Percentiles rank a stretch among this genome's conserved stretches.
Evolutionary conservation across 2,888 invertebrate species (phyloP).

Genomic region (Cantharis rufa): DNA sequence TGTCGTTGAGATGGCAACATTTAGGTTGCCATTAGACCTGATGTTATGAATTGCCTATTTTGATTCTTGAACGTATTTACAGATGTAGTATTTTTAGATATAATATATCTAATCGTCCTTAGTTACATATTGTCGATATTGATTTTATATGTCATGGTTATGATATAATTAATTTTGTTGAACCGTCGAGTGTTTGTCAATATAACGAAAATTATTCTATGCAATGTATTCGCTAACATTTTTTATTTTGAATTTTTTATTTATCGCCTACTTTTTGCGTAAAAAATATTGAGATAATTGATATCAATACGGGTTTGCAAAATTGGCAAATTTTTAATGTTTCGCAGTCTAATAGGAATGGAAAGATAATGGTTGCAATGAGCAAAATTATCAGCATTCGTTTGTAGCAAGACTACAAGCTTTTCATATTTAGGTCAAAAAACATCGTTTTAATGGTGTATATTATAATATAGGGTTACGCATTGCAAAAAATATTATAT

Average conservation of each 20-base stretch:
- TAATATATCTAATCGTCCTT: not conserved
- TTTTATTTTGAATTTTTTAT: not conserved
- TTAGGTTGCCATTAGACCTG: not conserved
- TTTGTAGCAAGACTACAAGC: not conserved
- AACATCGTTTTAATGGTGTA: not conserved
- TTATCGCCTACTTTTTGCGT: not conserved
- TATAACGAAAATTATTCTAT: not conserved
- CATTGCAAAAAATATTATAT: not conserved
- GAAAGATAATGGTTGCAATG: not conserved
- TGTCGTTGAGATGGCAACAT: not conserved
- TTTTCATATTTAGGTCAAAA: not conserved
- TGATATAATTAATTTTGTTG: not conserved
- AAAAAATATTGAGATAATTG: not conserved
- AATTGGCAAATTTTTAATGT: not conserved
- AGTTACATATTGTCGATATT: not conserved
- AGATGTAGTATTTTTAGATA: not conserved
- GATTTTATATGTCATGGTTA: not conserved
- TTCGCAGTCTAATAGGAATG: not conserved
- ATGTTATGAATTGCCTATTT: not conserved
- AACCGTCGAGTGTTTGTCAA: not conserved
- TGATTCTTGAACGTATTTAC: not conserved
- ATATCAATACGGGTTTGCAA: not conserved
- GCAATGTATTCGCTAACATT: not conserved
- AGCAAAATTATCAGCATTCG: not conserved
- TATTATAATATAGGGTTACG: not conserved